These are phyloP conservation scores for Pogonomyrmex californicus DNA, from an alignment of 1,140 invertebrate species.

Conservation along the genomic window DNA sequence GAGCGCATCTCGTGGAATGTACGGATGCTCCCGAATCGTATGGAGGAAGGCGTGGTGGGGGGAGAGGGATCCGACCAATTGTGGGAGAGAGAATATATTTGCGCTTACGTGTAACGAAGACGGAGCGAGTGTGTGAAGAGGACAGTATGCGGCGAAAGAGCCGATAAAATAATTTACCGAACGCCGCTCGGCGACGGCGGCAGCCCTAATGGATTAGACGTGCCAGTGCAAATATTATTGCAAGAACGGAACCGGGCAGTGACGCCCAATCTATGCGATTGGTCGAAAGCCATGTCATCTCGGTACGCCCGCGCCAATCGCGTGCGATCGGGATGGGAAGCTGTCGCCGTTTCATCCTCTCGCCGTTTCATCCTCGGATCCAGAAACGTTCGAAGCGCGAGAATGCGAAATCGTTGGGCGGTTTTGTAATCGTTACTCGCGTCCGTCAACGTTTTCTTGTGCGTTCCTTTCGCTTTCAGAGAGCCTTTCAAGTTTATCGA, in stretches of 20 bases:
- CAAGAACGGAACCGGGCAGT: conserved; percentile 68
- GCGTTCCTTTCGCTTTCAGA: not conserved
- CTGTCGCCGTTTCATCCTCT: conserved; percentile 12
- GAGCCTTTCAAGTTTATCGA: not conserved
- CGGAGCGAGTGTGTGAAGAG: not conserved
- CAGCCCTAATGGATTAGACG: conserved; percentile 76
- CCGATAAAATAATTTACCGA: conserved; percentile 75
- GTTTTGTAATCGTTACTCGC: conserved; percentile 16
- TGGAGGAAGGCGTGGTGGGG: conserved; percentile 3
- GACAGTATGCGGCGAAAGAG: not conserved
- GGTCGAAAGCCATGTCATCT: conserved; percentile 74
- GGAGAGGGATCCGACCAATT: not conserved
- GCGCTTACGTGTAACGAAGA: not conserved
- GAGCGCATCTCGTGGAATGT: conserved; percentile 18
- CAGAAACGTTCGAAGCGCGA: not conserved
- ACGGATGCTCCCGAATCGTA: conserved; percentile 65
- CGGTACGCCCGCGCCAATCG: conserved; percentile 61
- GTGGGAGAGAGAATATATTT: conserved; percentile 5
- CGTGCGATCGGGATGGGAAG: conserved; percentile 42
- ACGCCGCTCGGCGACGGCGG: conserved; percentile 57
- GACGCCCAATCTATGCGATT: conserved; percentile 70
- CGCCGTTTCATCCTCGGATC: not conserved
- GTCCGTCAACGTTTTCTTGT: not conserved
- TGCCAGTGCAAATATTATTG: conserved; percentile 81
- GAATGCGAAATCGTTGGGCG: conserved; percentile 15